Conservation (phyloP, 2,888 invertebrate genomes). For the Cinara cedri region DNA sequence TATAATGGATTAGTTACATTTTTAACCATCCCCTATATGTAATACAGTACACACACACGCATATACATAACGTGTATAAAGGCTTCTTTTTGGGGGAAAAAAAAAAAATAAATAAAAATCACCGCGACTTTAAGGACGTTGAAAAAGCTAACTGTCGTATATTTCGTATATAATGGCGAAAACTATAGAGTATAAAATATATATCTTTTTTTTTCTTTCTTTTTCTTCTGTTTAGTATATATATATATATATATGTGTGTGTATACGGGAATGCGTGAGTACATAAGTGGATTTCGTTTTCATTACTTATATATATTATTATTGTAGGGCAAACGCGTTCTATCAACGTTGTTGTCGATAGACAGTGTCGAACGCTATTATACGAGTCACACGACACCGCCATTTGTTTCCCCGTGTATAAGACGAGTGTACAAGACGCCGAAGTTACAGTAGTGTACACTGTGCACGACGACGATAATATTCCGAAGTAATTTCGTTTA, state of each 20-base stretch:
- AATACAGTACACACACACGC: too few species aligned
- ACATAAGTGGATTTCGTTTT: slow-evolving; percentile 42
- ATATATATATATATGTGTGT: too few species aligned
- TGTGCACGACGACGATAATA: too few species aligned
- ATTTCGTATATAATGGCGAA: slow-evolving; percentile 12
- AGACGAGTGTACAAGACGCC: too few species aligned
- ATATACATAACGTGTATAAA: too few species aligned
- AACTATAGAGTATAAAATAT: slow-evolving; percentile 23
- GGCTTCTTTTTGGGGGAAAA: background rate
- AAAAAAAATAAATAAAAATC: slow-evolving; percentile 5
- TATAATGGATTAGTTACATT: slow-evolving; percentile 55
- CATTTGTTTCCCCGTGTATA: slow-evolving; percentile 27
- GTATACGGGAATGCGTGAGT: slow-evolving; percentile 17
- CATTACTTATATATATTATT: slow-evolving; percentile 23
- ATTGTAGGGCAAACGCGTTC: background rate
- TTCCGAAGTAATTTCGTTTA: too few species aligned
- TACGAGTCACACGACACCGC: slow-evolving; percentile 25
- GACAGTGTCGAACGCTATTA: slow-evolving; percentile 20
- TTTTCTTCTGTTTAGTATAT: background rate
- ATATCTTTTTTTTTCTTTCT: slow-evolving; percentile 24
- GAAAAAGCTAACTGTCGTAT: slow-evolving; percentile 40
- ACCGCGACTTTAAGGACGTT: slow-evolving; percentile 13
- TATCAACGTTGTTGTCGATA: slow-evolving; percentile 44
- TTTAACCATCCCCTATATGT: slow-evolving; percentile 48
- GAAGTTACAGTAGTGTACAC: too few species aligned